Base-by-base conservation (phyloP, 1,140 invertebrate genomes). In the Steinernema khuongi region DNA sequence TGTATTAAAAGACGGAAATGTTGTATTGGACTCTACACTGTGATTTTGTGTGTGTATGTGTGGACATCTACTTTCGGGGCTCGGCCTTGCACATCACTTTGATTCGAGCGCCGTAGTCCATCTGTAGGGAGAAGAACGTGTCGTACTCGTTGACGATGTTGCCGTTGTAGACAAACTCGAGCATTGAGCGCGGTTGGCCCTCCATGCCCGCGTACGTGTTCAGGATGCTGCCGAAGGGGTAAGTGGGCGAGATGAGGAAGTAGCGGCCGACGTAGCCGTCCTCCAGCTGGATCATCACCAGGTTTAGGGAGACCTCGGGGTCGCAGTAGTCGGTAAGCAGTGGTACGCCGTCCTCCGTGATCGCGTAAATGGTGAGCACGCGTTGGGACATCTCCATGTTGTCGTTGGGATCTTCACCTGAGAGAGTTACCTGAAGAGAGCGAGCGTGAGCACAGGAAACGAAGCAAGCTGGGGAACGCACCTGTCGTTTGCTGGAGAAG, bases 401-500 rank as follows among this genome's bases (percentile, higher is more conserved):
- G 7, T n/a, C n/a, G n/a, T n/a, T n/a, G n/a, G n/a, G n/a, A n/a
- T n/a, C n/a, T n/a, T n/a, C n/a, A n/a, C n/a, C n/a, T n/a, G n/a
- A n/a, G n/a, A n/a, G n/a, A n/a, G n/a, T n/a, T n/a, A n/a, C 50
- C 26, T 14, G 19, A 60, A 60, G 7, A 60, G 22, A 60, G 50
- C 7, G n/a, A n/a, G n/a, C n/a, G n/a, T 41, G 36, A 60, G 50
- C 4, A 60, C n/a, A 60, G 50, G 7, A 22, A 26, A 7, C 50
- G 50, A 60, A 60, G 7, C n/a, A 22, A 14, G 50, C 14, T n/a
- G 19, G 19, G 22, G 22, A 60, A 60, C 50, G 50, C 50, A 60
- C 50, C 50, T 60, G 50, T 60, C 50, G 50, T 60, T 60, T 60
- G 50, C 19, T 60, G 50, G 50, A 41, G 50, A 60, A 60, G 11